phyloP scores from a whole-genome alignment of 2,888 invertebrate species.

The Zhengitettix transpicula region DNA sequence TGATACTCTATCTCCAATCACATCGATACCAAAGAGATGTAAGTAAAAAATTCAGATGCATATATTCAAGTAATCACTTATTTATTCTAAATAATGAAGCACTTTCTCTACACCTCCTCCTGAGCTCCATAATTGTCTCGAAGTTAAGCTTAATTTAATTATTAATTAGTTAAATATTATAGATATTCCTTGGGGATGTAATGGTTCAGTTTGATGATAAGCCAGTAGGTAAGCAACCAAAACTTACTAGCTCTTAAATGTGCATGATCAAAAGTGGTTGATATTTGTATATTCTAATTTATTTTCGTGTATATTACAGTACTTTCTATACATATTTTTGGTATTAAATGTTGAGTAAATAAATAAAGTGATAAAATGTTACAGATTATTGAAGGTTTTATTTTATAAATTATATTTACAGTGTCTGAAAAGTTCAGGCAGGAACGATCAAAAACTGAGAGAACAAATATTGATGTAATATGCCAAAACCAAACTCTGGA shows the following conservation, averaged over 20 bases:
- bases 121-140: too few species aligned
- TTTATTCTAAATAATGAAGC: not conserved
- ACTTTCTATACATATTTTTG: too few species aligned
- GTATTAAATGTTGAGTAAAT: too few species aligned
- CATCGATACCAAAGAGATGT: conserved; percentile 23
- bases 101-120: not conserved
- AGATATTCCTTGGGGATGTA: too few species aligned
- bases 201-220: too few species aligned
- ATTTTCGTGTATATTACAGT: too few species aligned
- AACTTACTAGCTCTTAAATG: too few species aligned
- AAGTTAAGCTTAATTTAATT: too few species aligned
- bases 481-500: conserved; percentile 17
- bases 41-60: conserved; percentile 13
- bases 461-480: conserved; percentile 10
- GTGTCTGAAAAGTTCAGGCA: conserved; percentile 22
- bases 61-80: not conserved
- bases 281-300: too few species aligned
- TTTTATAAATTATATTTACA: conserved; percentile 8
- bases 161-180: too few species aligned
- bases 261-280: too few species aligned
- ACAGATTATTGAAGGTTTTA: not conserved
- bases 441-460: conserved; percentile 17
- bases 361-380: not conserved
- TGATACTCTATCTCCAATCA: conserved; percentile 23
- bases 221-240: too few species aligned